Conservation (phyloP, 53 echinoderm and acorn worm genomes). For the Echinometra lucunter region DNA sequence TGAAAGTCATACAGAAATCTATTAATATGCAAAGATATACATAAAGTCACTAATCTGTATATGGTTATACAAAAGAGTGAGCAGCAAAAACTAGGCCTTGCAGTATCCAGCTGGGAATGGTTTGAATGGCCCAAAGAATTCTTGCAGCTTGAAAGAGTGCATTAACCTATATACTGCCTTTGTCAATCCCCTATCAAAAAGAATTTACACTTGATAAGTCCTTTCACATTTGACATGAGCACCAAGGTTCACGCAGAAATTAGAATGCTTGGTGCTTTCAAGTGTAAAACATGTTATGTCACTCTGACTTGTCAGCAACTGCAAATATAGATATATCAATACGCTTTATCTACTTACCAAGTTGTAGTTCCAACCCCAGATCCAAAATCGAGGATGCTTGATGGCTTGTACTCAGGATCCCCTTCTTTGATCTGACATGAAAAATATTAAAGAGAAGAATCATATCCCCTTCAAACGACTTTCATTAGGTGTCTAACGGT, state of each 20-base stretch:
- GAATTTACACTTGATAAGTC: not conserved
- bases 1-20: not conserved
- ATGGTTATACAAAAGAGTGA: not conserved
- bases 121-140: not conserved
- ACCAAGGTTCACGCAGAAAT: too few species aligned
- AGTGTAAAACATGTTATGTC: not conserved
- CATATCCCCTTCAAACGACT: too few species aligned
- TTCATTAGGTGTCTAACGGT: too few species aligned
- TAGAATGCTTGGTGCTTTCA: not conserved
- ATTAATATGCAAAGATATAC: not conserved
- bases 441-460: not conserved
- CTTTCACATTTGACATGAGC: not conserved
- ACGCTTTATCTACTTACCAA: slow-evolving; percentile 73
- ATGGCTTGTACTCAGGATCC: slow-evolving; percentile 78
- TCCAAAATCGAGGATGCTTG: slow-evolving; percentile 89
- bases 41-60: not conserved
- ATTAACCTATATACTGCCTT: not conserved
- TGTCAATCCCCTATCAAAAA: not conserved
- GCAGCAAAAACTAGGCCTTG: not conserved
- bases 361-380: slow-evolving; percentile 88
- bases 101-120: not conserved
- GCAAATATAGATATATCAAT: not conserved
- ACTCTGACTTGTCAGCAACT: not conserved
- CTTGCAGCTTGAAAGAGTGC: not conserved
- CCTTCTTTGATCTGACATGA: slow-evolving; percentile 81